phyloP scores from a whole-genome alignment of 23 tunicate species.

The Ascidia mentula region DNA sequence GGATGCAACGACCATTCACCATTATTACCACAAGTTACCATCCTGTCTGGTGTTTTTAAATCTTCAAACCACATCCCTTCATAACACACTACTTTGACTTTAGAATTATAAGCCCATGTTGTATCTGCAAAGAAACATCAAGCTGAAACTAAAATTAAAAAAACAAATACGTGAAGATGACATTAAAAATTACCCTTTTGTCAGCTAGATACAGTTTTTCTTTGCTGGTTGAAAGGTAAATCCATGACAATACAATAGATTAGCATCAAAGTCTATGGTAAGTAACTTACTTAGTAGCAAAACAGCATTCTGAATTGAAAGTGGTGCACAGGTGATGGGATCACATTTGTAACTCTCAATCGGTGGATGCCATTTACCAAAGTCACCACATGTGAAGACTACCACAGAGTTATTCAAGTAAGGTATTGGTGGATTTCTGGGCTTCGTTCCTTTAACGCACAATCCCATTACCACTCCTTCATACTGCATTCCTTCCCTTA shows the following conservation, averaged over 20 bases:
- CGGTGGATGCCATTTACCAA: slow-evolving; percentile 30
- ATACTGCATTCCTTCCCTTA: neutral
- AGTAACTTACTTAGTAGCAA: neutral
- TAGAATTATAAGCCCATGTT: slow-evolving; percentile 41
- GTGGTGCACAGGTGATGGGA: slow-evolving; percentile 30
- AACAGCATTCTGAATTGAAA: neutral
- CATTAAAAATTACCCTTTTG: too few species aligned
- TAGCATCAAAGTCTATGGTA: too few species aligned
- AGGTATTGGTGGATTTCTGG: neutral
- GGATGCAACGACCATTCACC: slow-evolving; percentile 59
- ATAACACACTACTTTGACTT: slow-evolving; percentile 35
- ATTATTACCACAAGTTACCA: slow-evolving; percentile 49
- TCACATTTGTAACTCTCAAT: slow-evolving; percentile 31
- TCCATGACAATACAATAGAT: too few species aligned
- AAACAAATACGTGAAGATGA: too few species aligned
- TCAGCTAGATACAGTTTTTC: too few species aligned
- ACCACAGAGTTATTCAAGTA: neutral
- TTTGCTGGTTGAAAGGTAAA: neutral
- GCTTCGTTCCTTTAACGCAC: slow-evolving; percentile 39
- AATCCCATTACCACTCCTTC: slow-evolving; percentile 4
- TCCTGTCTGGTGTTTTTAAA: slow-evolving; percentile 5
- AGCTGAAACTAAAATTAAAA: too few species aligned
- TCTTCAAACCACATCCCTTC: slow-evolving; percentile 65
- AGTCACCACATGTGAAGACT: slow-evolving; percentile 2
- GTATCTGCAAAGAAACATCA: slow-evolving; percentile 22